Base-by-base conservation (phyloP, 2,888 invertebrate species). In the Drosophila pullipes region DNA sequence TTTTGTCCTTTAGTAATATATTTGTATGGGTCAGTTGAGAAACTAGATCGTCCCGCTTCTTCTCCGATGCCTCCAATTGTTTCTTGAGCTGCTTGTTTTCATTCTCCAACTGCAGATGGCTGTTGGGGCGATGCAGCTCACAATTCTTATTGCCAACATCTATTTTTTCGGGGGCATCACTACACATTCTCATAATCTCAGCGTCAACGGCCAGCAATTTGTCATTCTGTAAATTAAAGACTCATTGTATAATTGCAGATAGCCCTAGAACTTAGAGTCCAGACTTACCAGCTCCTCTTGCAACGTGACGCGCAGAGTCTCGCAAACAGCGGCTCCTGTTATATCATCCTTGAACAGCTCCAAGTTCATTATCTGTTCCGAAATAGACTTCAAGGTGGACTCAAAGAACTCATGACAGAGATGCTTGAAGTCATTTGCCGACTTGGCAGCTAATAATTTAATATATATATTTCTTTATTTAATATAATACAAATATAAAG, bases 171-270 rank as follows among this genome's bases (percentile, higher is more conserved):
- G 39, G 28, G 9, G 13, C 39, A 9, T 5, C 57, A 16, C 7
- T n/a, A n/a, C 39, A 57, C 39, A 57, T 18, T 9, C 41, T 57
- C 11, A n/a, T 1, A 35, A 37, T 49, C 13, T 37, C 33, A 81
- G 28, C 5, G 16, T 57, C 39, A 30, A 57, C 7, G 3, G 13
- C n/a, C 28, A 25, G n/a, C 37, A n/a, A 1, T 30, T 39, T 57
- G 4, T n/a, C 18, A 3, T 9, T 28, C 57, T 57, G 28, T 41
- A n/a, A 39, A 28, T 41, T 11, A 39, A 7, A 13, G 11, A 37
- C 5, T 3, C 18, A 13, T 11, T 13, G 30, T 1, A 28, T 3
- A n/a, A 7, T 25, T 37, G 1, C 9, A 9, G n/a, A 39, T 13
- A 28, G 9, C 13, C 30, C 25, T 16, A 4, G 4, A 4, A 4